Percentiles rank a stretch among this genome's conserved stretches.
These are phyloP conservation scores for Amniataba percoides DNA, from an alignment of 2,797 vertebrate species.

Conservation along the genomic window DNA sequence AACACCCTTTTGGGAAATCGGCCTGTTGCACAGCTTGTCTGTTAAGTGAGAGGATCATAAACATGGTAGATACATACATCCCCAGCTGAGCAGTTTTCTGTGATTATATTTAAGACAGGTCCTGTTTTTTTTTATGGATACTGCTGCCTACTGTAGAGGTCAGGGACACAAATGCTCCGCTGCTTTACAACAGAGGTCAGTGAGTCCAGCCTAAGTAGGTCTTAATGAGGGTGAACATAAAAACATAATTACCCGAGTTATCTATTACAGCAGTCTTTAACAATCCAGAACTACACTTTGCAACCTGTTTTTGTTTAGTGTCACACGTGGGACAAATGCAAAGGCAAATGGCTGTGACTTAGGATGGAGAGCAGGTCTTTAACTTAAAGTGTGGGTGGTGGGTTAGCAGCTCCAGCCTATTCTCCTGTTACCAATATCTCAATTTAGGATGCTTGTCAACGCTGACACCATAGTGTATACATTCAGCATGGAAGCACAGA, in stretches of 20 bases:
- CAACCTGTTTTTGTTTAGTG: neutral
- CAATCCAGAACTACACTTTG: neutral
- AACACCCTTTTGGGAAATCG: conserved; percentile 16
- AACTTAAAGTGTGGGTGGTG: neutral
- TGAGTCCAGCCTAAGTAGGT: neutral
- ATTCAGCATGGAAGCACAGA: too few species aligned
- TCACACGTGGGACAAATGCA: neutral
- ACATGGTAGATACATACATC: neutral
- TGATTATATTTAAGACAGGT: neutral
- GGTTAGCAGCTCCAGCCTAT: neutral
- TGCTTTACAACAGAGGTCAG: neutral
- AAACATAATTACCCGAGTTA: neutral
- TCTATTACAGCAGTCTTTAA: conserved; percentile 12
- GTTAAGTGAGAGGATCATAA: conserved; percentile 30
- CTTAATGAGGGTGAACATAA: conserved; percentile 8
- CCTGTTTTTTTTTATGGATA: neutral
- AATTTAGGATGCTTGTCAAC: neutral
- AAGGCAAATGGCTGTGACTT: neutral
- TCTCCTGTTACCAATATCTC: neutral
- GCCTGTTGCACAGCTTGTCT: conserved; percentile 23
- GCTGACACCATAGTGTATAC: neutral
- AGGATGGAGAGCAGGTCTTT: neutral
- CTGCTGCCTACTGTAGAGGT: neutral
- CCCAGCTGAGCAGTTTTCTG: neutral
- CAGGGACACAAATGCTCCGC: neutral